Base-by-base conservation (phyloP, 2,797 vertebrate species). In the Emydoidea blandingii region DNA sequence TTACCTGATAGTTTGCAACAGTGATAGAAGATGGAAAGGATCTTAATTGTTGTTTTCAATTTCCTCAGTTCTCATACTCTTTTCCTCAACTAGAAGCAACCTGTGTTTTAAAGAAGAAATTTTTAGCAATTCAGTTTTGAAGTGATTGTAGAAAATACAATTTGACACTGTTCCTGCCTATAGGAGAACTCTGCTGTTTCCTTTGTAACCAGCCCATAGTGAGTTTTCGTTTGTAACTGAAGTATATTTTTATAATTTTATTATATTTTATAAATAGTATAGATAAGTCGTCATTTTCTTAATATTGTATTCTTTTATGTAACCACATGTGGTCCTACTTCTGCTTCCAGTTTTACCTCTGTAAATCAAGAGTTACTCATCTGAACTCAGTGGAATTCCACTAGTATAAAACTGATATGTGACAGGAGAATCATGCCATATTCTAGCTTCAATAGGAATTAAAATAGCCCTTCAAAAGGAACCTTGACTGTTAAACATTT, bases 61-160 rank as follows among this genome's bases (percentile, higher is more conserved):
- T 86, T 88, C 68, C 7, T 52, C 52, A 1, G 18, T 57, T 86
- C 5, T 44, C 68, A 12, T 25, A 74, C 19, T 4, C 10, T n/a
- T 83, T 89, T 95, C 19, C 2, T 76, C 62, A 76, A 2, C 2
- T 62, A 99, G 99, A 99, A 79, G 98, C 98, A 5, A 99, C 98
- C 8, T 99, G 98, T 85, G 93, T 99, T 85, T 95, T 99, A 82
- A 99, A 98, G 97, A 99, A 99, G 97, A 99, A 99, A 96, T 99
- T 99, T 96, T 99, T 99, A 11, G 99, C 98, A 31, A 99, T 98
- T 21, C 98, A 99, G 53, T 99, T 99, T 97, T 99, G 99, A 99
- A 98, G 90, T 34, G 99, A 99, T 97, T 99, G 99, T 90, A 98
- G 97, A 79, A 98, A 99, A 91, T 93, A 99, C 21, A 94, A 98